These are phyloP conservation scores for Anagrus nilaparvatae DNA, from an alignment of 1,140 invertebrate genomes.

Conservation along the genomic window DNA sequence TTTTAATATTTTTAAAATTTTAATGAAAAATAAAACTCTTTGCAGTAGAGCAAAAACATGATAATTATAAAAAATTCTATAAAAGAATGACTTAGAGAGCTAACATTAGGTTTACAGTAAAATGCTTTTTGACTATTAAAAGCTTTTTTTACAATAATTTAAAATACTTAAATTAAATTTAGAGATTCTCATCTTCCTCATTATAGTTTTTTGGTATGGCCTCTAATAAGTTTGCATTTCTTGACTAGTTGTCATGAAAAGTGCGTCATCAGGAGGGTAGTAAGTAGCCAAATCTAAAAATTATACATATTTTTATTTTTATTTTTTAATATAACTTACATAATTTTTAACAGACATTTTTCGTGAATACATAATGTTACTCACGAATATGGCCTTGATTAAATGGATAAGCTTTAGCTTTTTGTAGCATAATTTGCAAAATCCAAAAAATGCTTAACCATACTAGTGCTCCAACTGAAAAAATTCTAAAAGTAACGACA, in stretches of 20 bases:
- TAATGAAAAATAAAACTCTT: no score
- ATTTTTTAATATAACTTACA: not conserved
- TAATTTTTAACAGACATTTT: constrained; percentile 3
- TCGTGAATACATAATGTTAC: constrained; percentile 30
- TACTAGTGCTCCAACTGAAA: constrained; percentile 55
- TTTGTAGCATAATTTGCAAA: constrained; percentile 42
- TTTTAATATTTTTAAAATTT: no score
- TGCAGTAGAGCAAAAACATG: no score
- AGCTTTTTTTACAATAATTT: no score
- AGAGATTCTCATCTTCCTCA: no score
- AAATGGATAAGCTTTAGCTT: constrained; percentile 30
- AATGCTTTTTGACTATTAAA: no score
- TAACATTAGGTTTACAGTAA: no score
- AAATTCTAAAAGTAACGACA: constrained; percentile 55
- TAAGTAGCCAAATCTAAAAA: constrained; percentile 44
- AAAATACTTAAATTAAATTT: no score
- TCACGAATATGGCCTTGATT: constrained; percentile 39
- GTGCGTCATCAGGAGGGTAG: constrained; percentile 47
- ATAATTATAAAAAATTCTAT: no score
- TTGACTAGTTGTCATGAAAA: constrained; percentile 44
- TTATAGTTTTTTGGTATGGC: constrained; percentile 13
- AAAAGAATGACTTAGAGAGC: no score
- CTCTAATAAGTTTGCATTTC: constrained; percentile 40
- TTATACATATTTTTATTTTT: constrained; percentile 1
- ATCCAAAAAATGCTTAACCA: constrained; percentile 52